Evolutionary conservation across 92 coral and sea anemone species (phyloP).

Genomic region (Epizoanthus scotinus): DNA sequence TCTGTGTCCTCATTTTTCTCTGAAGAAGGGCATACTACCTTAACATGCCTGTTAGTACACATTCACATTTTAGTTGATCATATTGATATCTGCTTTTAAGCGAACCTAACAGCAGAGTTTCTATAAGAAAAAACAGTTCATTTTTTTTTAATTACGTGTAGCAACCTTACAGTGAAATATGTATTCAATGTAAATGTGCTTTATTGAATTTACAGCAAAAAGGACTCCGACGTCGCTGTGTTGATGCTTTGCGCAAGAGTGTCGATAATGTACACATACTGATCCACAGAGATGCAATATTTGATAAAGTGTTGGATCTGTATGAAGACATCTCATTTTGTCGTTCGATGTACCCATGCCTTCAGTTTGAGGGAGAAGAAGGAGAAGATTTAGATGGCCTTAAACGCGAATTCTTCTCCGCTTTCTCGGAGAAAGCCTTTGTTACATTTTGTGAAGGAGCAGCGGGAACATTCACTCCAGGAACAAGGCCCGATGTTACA

Average conservation of each 20-base stretch:
- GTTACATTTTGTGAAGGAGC: slow-evolving; percentile 38
- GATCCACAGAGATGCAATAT: slow-evolving; percentile 9
- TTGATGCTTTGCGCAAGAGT: not conserved
- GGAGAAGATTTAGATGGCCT: slow-evolving; percentile 44
- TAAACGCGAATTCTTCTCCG: slow-evolving; percentile 35
- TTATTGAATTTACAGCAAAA: not conserved
- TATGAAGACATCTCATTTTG: slow-evolving; percentile 26
- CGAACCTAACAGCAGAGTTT: too few species aligned
- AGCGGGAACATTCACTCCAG: slow-evolving; percentile 37
- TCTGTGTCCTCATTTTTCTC: too few species aligned
- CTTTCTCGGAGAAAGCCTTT: slow-evolving; percentile 46
- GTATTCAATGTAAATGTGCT: not conserved
- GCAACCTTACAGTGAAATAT: not conserved
- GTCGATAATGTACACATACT: not conserved
- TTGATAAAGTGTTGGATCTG: slow-evolving; percentile 19
- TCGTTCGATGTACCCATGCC: slow-evolving; percentile 5
- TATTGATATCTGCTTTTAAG: too few species aligned
- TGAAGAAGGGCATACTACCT: too few species aligned
- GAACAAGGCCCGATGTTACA: slow-evolving; percentile 40
- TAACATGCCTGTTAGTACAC: too few species aligned
- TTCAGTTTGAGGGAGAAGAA: slow-evolving; percentile 26
- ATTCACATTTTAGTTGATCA: too few species aligned
- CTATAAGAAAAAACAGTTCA: too few species aligned
- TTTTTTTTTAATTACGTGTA: not conserved
- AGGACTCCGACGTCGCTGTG: not conserved